Base-by-base conservation (phyloP, 2,888 invertebrate species). In the Macaria notata region DNA sequence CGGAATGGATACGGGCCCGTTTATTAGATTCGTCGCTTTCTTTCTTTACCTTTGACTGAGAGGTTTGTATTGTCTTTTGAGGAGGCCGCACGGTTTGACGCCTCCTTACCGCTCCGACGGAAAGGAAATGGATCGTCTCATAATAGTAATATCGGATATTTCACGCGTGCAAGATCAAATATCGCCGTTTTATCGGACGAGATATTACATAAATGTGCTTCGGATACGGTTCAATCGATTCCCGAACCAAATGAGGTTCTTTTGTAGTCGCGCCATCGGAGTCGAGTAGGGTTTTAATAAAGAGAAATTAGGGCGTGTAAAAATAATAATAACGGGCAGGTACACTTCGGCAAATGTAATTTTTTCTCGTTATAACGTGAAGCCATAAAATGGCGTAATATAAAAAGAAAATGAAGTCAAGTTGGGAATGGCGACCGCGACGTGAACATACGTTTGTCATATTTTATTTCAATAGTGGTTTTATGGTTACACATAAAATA, bases 11-110 rank as follows among this genome's bases (percentile, higher is more conserved):
- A 86, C 82, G 81, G 78, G 76, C 75, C 66, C 82, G 83, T 87
- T 88, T 89, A 89, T 89, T 89, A 89, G 87, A 88, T 88, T 88
- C 85, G 85, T 79, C 81, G 81, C 79, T 84, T 88, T 86, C 83
- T 84, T 88, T 87, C 83, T 85, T 85, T 86, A 88, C 88, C 84
- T 88, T 84, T 86, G 85, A 84, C 85, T 74, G 80, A 78, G 77
- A 83, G 80, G 82, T 78, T 81, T 75, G 78, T 81, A 84, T 86
- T 88, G 86, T 85, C 86, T 87, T 86, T 84, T 81, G 81, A 80
- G 76, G 72, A 80, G 77, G 74, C 74, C 74, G 77, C 76, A 76
- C 76, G 75, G 78, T 80, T 82, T 81, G 77, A 80, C 79, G 81
- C 78, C 72, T 79, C 79, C 76, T 81, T 79, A 79, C 72, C 68